Base-by-base conservation (phyloP, 2,888 invertebrate species). In the Sminthurides aquaticus region DNA sequence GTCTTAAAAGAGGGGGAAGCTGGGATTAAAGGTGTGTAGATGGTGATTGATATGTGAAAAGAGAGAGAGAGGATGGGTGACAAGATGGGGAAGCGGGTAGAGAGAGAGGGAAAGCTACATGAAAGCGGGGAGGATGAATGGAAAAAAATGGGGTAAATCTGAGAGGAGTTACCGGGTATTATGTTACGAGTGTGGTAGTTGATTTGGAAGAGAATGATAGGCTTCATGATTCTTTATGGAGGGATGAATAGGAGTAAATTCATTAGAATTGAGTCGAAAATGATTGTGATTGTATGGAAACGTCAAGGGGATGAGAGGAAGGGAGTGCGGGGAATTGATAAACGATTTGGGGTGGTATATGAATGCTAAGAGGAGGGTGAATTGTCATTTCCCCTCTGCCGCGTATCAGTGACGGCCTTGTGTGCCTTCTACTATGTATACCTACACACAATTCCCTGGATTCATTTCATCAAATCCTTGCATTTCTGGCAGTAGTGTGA, bases 181-280 rank as follows among this genome's bases (percentile, higher is more conserved):
- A 63, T 58, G 27, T 63, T 58, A 63, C 58, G 28, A 52, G 3
- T 28, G 52, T 52, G 52, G 20, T n/a, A 54, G 25, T 49, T 34
- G 43, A 34, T 34, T 34, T 34, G 15, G 8, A 34, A 15, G 56
- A 54, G 25, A 58, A 64, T 64, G 64, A 64, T 64, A 64, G 49
- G 64, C 64, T 64, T 22, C n/a, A 22, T 57, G 62, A 49, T 49
- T 62, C 57, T 62, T 57, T 49, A 58, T 58, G 57, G 54, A 28
- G 29, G 25, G 29, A 49, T 67, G 64, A 70, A 70, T 68, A 48
- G 66, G 65, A 55, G 64, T 69, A 70, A 70, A 70, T 70, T 70
- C 70, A 70, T 70, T 70, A 70, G 69, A 70, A 69, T 65, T 66
- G 64, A 59, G 68, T 66, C 69, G 64, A 57, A 69, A 70, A 67